Evolutionary conservation across 2,888 invertebrate genomes (phyloP), one percentile per base, ranked within the genome.

Genomic region (Zhuqinia jingwanae): DNA sequence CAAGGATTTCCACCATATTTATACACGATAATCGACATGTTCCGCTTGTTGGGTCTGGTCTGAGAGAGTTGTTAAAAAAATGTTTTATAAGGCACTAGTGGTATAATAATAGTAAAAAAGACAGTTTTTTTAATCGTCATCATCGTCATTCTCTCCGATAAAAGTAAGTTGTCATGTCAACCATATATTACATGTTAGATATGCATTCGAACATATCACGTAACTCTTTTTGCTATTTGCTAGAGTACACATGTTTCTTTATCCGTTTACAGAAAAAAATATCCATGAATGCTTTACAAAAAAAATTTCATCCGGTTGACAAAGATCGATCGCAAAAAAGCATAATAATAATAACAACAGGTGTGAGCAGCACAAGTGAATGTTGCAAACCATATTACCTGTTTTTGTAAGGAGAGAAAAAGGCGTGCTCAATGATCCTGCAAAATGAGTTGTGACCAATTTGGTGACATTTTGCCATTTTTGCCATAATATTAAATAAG

Each of bases 1-100:
- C 70, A 81, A 81, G 81, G 81, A 73, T 81, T 73, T 81, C 73
- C 81, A 81, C 27, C 81, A 22, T 36, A 81, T 73, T 81, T 81
- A n/a, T n/a, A n/a, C n/a, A 53, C 42, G 30, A 42, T 73, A 81
- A 81, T 81, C 73, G 81, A 36, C 81, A 58, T 56, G 70, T 81
- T 81, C 81, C 81, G 81, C 81, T 70, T 65, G 50, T 68, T 22
- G 53, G 13, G 68, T n/a, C n/a, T n/a, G n/a, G n/a, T n/a, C n/a
- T n/a, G n/a, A n/a, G n/a, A n/a, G n/a, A n/a, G n/a, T n/a, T n/a
- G n/a, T n/a, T n/a, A n/a, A n/a, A n/a, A n/a, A n/a, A n/a, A n/a
- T n/a, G n/a, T n/a, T n/a, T n/a, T n/a, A n/a, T n/a, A n/a, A n/a
- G n/a, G n/a, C n/a, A n/a, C n/a, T n/a, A n/a, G n/a, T n/a, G n/a